Conservation (phyloP, 2,113 vertebrate species). For the Phocoena sinus region DNA sequence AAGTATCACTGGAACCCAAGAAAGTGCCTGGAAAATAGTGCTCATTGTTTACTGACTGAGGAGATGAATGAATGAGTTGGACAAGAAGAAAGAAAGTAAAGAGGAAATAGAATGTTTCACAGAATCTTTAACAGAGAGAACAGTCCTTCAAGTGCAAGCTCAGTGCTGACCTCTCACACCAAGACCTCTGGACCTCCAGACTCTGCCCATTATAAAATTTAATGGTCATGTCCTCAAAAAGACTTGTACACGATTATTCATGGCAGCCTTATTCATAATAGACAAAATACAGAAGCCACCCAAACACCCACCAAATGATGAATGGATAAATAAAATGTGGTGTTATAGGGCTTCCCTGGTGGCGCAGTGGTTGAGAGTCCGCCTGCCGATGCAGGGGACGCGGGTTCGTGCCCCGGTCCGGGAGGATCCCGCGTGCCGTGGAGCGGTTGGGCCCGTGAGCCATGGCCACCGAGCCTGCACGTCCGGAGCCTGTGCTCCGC, state of each 20-base stretch:
- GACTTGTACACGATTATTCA: no score
- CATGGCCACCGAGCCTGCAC: no score
- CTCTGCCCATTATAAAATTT: not conserved
- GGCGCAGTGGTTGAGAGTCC: no score
- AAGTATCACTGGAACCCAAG: not conserved
- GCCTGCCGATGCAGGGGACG: no score
- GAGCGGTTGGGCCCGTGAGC: no score
- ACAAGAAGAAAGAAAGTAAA: not conserved
- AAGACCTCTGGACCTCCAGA: not conserved
- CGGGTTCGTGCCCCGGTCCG: no score
- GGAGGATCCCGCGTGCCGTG: accelerated
- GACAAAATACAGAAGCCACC: no score
- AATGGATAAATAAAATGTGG: accelerated
- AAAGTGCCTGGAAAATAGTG: not conserved
- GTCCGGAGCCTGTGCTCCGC: no score
- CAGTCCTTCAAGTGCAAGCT: not conserved
- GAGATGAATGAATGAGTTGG: not conserved
- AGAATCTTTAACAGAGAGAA: not conserved
- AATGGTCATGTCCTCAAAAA: not conserved
- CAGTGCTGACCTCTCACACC: accelerated
- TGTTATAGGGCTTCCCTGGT: no score
- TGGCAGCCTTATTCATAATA: accelerated
- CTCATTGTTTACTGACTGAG: not conserved
- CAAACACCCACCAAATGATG: not conserved
- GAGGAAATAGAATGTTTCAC: not conserved